These are phyloP conservation scores for Solen grandis DNA, from an alignment of 1,140 invertebrate genomes.

Conservation along the genomic window DNA sequence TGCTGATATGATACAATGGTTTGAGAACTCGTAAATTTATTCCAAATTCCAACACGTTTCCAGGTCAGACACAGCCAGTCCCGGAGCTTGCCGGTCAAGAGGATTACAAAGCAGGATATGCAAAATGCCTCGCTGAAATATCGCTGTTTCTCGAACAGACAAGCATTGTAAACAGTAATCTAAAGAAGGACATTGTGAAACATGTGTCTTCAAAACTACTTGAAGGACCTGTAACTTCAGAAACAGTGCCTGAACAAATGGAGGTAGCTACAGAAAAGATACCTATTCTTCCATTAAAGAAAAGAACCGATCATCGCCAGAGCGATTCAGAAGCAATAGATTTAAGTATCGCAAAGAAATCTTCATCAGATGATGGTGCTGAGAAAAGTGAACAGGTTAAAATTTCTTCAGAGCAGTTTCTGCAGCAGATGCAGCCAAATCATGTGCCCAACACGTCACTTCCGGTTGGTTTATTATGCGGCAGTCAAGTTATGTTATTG, in stretches of 20 bases:
- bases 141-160: constrained; percentile 29
- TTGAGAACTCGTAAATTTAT: too few species aligned
- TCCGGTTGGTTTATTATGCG: constrained; percentile 15
- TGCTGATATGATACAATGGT: too few species aligned
- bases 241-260: background rate
- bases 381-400: background rate
- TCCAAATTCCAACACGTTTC: too few species aligned
- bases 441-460: background rate
- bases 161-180: background rate
- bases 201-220: constrained; percentile 27
- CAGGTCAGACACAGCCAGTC: too few species aligned
- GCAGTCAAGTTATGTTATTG: constrained; percentile 33
- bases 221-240: background rate
- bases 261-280: background rate
- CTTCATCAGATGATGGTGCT: background rate
- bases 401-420: background rate
- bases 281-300: background rate
- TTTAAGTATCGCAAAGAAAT: background rate
- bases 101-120: constrained; percentile 33
- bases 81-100: too few species aligned
- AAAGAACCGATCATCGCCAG: background rate
- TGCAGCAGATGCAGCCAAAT: background rate
- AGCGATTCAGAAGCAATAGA: background rate
- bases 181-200: constrained; percentile 16
- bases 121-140: constrained; percentile 36